Percentiles rank a stretch among this genome's conserved stretches.
Evolutionary conservation across 2,797 vertebrate genomes (phyloP).

Genomic region (Argyrosomus regius): DNA sequence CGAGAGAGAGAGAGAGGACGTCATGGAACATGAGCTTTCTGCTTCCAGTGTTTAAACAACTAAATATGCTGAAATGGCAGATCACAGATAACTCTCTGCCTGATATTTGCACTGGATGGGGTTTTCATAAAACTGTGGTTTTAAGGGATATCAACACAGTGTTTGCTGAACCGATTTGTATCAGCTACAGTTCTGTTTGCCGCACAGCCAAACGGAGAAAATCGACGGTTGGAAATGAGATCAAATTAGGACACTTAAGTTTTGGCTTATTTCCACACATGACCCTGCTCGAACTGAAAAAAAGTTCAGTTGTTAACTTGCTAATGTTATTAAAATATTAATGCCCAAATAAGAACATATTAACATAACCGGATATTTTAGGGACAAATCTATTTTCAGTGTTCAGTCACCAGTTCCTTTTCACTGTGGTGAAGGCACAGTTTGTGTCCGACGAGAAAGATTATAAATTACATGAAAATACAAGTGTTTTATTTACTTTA

Average conservation of each 20-base stretch:
- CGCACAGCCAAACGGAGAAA: constrained; percentile 14
- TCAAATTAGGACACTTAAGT: constrained; percentile 14
- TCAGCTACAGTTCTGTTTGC: constrained; percentile 46
- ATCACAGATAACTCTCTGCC: constrained; percentile 69
- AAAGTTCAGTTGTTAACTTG: constrained; percentile 1
- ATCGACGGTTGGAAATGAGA: constrained; percentile 34
- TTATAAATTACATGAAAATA: constrained; percentile 40
- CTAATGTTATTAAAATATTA: constrained; percentile 1
- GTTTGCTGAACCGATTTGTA: constrained; percentile 44
- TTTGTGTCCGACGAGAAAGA: constrained; percentile 9
- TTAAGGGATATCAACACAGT: constrained; percentile 37
- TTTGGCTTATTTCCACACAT: constrained; percentile 6
- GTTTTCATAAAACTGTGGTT: constrained; percentile 50
- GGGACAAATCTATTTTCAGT: constrained; percentile 14
- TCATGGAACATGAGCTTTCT: constrained; percentile 80
- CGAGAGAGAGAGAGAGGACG: constrained; percentile 57
- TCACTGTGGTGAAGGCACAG: constrained; percentile 21
- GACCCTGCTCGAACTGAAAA: background rate
- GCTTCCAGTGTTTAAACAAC: constrained; percentile 75
- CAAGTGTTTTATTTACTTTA: constrained; percentile 42
- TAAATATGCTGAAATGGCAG: constrained; percentile 79
- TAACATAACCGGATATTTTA: constrained; percentile 10
- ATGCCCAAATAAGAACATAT: constrained; percentile 10
- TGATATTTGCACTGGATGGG: constrained; percentile 58
- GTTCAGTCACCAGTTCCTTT: constrained; percentile 9